Percentiles rank a stretch among this genome's conserved stretches.
Evolutionary conservation across 1,140 invertebrate genomes (phyloP).

Genomic region (Vollenhovia emeryi): DNA sequence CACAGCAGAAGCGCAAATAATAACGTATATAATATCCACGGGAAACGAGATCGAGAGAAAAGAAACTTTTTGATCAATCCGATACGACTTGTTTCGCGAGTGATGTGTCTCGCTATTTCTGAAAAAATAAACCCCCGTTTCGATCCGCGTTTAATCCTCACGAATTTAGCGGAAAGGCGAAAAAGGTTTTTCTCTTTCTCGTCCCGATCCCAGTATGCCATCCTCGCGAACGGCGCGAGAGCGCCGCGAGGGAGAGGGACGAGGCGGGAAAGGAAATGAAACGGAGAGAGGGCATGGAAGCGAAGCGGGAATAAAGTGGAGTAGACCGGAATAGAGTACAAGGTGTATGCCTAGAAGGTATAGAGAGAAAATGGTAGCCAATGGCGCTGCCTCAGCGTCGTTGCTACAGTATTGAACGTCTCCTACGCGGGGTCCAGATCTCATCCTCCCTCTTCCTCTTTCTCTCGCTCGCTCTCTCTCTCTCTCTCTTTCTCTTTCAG

Average conservation of each 20-base stretch:
- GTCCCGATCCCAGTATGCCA: slow-evolving; percentile 14
- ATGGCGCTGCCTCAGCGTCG: slow-evolving; percentile 78
- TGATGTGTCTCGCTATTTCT: background rate
- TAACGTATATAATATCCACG: background rate
- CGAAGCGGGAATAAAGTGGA: slow-evolving; percentile 66
- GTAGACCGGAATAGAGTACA: slow-evolving; percentile 73
- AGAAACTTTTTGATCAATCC: background rate
- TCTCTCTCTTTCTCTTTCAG: slow-evolving; percentile 40
- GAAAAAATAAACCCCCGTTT: background rate
- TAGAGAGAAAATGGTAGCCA: slow-evolving; percentile 81
- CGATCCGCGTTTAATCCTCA: background rate
- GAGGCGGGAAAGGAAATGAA: slow-evolving; percentile 42
- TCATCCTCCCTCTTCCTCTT: slow-evolving; percentile 49
- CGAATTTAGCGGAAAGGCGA: slow-evolving; percentile 28
- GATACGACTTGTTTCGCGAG: background rate
- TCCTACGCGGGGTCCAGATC: slow-evolving; percentile 75
- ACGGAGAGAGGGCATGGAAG: slow-evolving; percentile 46
- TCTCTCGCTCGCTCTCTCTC: background rate
- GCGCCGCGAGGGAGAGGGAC: slow-evolving; percentile 11
- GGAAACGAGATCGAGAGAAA: background rate
- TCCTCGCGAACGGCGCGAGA: slow-evolving; percentile 44
- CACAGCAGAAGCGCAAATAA: background rate
- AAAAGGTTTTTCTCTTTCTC: slow-evolving; percentile 26
- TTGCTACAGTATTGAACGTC: slow-evolving; percentile 82
- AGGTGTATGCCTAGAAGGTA: slow-evolving; percentile 75